phyloP scores from a whole-genome alignment of 2,888 invertebrate genomes.

The Ganaspis brasiliensis region DNA sequence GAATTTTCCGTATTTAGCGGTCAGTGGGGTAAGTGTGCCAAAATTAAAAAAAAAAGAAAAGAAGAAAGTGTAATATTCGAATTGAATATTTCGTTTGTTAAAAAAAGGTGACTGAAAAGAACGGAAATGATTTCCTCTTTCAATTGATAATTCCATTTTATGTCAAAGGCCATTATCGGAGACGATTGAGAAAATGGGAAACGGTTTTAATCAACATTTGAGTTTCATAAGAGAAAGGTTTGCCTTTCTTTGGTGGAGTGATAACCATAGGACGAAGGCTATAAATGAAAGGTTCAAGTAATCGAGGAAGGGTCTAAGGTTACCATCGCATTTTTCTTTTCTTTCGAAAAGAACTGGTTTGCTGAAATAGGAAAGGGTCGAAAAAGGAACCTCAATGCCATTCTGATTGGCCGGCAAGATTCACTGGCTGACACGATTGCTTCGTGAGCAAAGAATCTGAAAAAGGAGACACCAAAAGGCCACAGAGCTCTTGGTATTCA shows the following conservation, averaged over 20 bases:
- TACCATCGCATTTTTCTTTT: conserved; percentile 23
- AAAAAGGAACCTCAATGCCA: conserved; percentile 61
- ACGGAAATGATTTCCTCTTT: background rate
- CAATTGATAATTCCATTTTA: conserved; percentile 1
- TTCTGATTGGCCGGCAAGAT: conserved; percentile 70
- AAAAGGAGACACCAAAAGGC: conserved; percentile 20
- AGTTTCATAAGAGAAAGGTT: conserved; percentile 12
- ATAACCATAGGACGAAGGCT: background rate
- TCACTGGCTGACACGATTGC: conserved; percentile 67
- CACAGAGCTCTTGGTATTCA: conserved; percentile 42
- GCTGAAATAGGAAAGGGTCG: conserved; percentile 21
- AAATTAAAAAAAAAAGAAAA: too few species aligned
- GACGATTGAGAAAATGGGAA: background rate
- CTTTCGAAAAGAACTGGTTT: conserved; percentile 7
- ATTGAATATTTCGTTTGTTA: too few species aligned
- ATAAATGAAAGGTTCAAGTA: conserved; percentile 17
- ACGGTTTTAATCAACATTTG: conserved; percentile 23
- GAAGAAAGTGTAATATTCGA: too few species aligned
- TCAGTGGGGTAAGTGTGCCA: too few species aligned
- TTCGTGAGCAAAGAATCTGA: conserved; percentile 61
- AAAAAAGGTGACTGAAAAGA: background rate
- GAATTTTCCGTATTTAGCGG: background rate
- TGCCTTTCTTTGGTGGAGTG: background rate
- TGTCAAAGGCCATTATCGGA: background rate
- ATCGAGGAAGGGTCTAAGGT: conserved; percentile 25